Base-by-base conservation (phyloP, 2,797 vertebrate genomes). In the Thalassophryne amazonica region DNA sequence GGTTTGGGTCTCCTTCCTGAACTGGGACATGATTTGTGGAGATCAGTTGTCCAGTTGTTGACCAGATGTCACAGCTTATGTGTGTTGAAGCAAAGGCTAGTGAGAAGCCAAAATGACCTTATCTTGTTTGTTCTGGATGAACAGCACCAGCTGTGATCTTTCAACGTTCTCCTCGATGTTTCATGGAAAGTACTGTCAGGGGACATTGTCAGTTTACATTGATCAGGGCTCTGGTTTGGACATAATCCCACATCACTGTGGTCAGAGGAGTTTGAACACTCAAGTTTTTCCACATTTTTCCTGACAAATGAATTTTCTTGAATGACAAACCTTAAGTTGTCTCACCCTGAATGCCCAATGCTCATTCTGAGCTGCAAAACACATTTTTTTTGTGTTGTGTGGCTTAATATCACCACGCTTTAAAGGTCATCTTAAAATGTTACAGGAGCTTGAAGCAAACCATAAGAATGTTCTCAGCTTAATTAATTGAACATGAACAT, bases 131-230 rank as follows among this genome's bases (percentile, higher is more conserved):
- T 33, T 47, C 14, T 20, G 22, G 38, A 53, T 7, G 46, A 65
- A 63, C 43, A 49, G 37, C 23, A 6, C 7, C 7, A 9, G n/a
- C 51, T 39, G 27, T 49, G 54, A 64, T 75, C 40, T 51, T 55
- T 70, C 52, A 67, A 67, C 66, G 56, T 34, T 52, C 18, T 38
- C 24, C 19, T 36, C 47, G 5, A 19, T 63, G 42, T 59, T 59
- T 33, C 38, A 38, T 32, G 41, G 28, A 58, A 59, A 78, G 51
- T 14, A 2, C 43, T 69, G 65, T 27, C 60, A 1, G 32, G 56
- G 38, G 70, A 55, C 1, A 1, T 9, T 24, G 30, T 73, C 62
- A 48, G 30, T 34, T 65, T 61, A 24, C 77, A 69, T 55, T 31
- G 58, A 67, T 70, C 46, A 31, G 27, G 32, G 53, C 29, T 29